Percentiles rank a stretch among this genome's conserved stretches.
phyloP scores from a whole-genome alignment of 2,113 vertebrate genomes.

The Desmodus rotundus region DNA sequence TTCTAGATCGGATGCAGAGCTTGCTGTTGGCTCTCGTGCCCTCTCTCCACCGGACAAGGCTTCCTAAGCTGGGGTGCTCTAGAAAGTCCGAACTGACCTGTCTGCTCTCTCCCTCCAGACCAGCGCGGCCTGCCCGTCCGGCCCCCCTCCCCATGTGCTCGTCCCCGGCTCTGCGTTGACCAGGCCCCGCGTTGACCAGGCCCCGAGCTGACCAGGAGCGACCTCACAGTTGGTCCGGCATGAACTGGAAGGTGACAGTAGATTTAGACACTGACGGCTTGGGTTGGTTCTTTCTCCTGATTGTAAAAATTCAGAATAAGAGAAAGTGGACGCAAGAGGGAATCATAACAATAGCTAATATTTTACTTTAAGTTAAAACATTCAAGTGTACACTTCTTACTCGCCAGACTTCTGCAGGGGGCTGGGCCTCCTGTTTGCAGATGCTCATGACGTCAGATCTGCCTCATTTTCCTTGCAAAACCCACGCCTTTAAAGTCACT shows the following conservation, averaged over 20 bases:
- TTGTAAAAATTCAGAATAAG: neutral
- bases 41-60: neutral
- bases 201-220: neutral
- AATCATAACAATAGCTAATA: neutral
- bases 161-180: too few species aligned
- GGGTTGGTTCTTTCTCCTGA: neutral
- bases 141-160: neutral
- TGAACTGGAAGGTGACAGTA: slow-evolving; percentile 71
- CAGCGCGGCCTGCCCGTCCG: neutral
- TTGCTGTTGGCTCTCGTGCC: neutral
- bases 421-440: neutral
- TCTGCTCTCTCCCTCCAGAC: neutral
- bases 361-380: neutral
- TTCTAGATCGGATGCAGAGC: neutral
- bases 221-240: neutral
- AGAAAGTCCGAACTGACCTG: neutral
- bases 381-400: neutral
- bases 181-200: too few species aligned
- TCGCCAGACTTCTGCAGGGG: neutral
- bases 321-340: neutral
- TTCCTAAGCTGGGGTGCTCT: neutral
- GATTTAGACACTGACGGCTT: neutral
- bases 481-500: neutral
- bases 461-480: neutral
- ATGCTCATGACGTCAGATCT: rapidly evolving